phyloP scores from a whole-genome alignment of 2,113 vertebrate species.

The Halichoerus grypus region DNA sequence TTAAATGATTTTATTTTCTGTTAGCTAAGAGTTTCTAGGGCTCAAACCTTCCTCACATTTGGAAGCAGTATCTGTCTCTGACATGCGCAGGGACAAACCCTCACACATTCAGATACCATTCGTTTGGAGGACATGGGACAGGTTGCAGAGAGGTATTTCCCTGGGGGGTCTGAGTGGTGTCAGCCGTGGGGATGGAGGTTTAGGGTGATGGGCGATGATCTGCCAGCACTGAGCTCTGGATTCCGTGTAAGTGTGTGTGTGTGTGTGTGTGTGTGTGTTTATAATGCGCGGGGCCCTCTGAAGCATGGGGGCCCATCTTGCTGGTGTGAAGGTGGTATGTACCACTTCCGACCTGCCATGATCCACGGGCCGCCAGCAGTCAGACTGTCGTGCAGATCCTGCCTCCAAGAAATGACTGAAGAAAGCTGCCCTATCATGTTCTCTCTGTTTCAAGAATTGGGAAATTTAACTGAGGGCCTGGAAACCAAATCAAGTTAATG shows the following conservation, averaged over 20 bases:
- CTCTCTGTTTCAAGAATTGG: background rate
- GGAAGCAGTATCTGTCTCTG: background rate
- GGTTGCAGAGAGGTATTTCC: background rate
- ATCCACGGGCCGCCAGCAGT: background rate
- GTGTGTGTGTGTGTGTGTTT: background rate
- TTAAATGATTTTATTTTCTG: background rate
- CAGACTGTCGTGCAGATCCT: rapidly evolving
- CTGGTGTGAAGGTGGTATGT: background rate
- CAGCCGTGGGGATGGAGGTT: too few relatives aligned
- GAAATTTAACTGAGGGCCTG: background rate
- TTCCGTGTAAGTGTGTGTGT: background rate
- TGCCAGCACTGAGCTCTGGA: background rate
- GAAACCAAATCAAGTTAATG: background rate
- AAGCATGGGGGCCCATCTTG: background rate
- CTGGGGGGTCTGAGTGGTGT: background rate
- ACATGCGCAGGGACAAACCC: background rate
- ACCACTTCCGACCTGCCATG: too few relatives aligned
- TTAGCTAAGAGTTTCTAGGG: background rate
- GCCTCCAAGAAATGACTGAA: background rate
- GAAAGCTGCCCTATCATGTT: background rate
- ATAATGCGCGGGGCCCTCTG: background rate
- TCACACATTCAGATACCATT: rapidly evolving
- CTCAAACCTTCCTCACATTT: background rate
- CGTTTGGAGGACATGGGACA: background rate
- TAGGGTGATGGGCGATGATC: background rate